Conservation (phyloP, 2,113 vertebrate species). For the Atractosteus spatula region DNA sequence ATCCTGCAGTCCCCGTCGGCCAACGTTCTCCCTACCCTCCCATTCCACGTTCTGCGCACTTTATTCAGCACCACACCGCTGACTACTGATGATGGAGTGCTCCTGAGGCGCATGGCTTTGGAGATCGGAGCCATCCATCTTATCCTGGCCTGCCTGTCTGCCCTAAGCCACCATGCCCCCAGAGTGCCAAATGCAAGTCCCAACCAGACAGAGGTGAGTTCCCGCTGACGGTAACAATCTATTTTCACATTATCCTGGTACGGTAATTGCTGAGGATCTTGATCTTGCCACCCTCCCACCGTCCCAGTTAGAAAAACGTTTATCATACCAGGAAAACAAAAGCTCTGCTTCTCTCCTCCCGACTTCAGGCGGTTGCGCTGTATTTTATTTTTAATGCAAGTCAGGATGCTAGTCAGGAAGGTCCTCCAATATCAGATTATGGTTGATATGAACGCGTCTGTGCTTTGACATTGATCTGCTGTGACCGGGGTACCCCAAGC, state of each 20-base stretch:
- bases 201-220: conserved; percentile 83
- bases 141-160: conserved; percentile 94
- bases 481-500: too few relatives aligned
- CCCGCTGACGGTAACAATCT: background rate
- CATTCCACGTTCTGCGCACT: conserved; percentile 89
- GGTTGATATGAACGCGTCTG: too few relatives aligned
- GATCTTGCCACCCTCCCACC: background rate
- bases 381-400: too few relatives aligned
- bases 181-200: conserved; percentile 80
- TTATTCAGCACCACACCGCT: conserved; percentile 89
- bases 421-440: too few relatives aligned
- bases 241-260: background rate
- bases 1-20: conserved; percentile 97
- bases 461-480: too few relatives aligned
- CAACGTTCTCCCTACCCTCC: conserved; percentile 92
- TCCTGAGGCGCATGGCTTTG: conserved; percentile 91
- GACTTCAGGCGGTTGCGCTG: background rate
- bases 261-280: background rate
- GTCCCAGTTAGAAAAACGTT: background rate
- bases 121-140: conserved; percentile 96
- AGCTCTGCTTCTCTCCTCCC: background rate
- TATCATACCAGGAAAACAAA: too few relatives aligned
- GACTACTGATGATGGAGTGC: conserved; percentile 91
- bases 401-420: too few relatives aligned
- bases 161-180: conserved; percentile 93